Evolutionary conservation across 2,888 invertebrate genomes (phyloP).

Genomic region (Drosophila pseudotakahashii): DNA sequence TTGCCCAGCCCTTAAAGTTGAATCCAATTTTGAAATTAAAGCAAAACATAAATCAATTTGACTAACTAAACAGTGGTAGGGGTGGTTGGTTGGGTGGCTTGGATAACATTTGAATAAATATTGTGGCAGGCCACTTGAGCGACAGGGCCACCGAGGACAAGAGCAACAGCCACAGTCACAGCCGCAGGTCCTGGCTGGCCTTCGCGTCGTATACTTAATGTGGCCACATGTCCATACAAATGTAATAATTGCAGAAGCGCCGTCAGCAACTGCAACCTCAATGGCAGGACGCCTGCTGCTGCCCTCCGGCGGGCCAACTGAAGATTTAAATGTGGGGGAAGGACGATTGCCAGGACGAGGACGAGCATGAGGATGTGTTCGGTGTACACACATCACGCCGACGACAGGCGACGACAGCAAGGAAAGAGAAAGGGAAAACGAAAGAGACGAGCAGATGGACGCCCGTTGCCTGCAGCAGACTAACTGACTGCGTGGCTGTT

Average conservation of each 20-base stretch:
- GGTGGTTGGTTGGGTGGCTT: no score
- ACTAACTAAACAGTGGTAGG: constrained; percentile 45
- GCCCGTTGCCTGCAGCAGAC: constrained; percentile 59
- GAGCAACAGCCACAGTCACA: no score
- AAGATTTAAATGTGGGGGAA: constrained; percentile 18
- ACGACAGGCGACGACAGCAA: constrained; percentile 29
- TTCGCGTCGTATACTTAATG: constrained; percentile 70
- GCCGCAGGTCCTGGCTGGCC: constrained; percentile 54
- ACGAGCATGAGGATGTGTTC: constrained; percentile 1
- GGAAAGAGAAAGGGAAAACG: neutral
- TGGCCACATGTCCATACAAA: constrained; percentile 66
- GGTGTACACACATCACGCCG: constrained; percentile 44
- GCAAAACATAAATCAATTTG: constrained; percentile 68
- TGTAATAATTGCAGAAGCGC: constrained; percentile 65
- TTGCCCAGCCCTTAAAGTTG: constrained; percentile 43
- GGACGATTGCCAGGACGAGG: neutral
- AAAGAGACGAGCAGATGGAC: constrained; percentile 14
- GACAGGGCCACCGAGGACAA: constrained; percentile 23
- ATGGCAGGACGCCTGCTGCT: constrained; percentile 48
- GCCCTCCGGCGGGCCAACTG: constrained; percentile 30
- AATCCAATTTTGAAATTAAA: constrained; percentile 59
- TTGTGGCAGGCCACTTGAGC: constrained; percentile 55
- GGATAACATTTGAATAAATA: constrained; percentile 56
- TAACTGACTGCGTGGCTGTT: constrained; percentile 55
- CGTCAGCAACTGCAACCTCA: constrained; percentile 59